phyloP scores from a whole-genome alignment of 2,113 vertebrate genomes.

The Todiramphus saurophagus region DNA sequence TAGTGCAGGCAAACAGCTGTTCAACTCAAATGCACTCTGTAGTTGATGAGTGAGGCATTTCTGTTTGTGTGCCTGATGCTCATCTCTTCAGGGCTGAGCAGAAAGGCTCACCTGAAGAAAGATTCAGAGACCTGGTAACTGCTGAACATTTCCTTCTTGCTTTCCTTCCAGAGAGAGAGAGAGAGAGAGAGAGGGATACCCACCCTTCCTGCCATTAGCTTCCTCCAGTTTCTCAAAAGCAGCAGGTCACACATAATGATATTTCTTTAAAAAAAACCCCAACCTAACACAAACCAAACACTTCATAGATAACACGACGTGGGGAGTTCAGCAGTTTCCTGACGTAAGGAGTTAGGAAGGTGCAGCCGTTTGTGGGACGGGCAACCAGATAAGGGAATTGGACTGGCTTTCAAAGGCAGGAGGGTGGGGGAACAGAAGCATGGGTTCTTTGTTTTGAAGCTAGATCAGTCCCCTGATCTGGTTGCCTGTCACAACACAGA shows the following conservation, averaged over 20 bases:
- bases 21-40: neutral
- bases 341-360: neutral
- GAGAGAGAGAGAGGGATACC: neutral
- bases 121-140: neutral
- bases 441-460: neutral
- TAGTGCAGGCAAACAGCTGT: neutral
- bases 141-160: neutral
- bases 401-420: neutral
- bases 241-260: neutral
- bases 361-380: neutral
- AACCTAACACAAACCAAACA: neutral
- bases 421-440: neutral
- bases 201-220: constrained; percentile 28
- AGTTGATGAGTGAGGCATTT: neutral
- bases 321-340: neutral
- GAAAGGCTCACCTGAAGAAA: neutral
- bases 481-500: neutral
- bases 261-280: neutral
- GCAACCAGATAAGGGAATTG: neutral
- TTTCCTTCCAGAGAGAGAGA: neutral
- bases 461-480: neutral
- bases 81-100: neutral
- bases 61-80: neutral
- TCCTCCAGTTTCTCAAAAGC: neutral
- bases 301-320: neutral